Conservation (phyloP, 2,113 vertebrate genomes). For the Pluvialis apricaria region DNA sequence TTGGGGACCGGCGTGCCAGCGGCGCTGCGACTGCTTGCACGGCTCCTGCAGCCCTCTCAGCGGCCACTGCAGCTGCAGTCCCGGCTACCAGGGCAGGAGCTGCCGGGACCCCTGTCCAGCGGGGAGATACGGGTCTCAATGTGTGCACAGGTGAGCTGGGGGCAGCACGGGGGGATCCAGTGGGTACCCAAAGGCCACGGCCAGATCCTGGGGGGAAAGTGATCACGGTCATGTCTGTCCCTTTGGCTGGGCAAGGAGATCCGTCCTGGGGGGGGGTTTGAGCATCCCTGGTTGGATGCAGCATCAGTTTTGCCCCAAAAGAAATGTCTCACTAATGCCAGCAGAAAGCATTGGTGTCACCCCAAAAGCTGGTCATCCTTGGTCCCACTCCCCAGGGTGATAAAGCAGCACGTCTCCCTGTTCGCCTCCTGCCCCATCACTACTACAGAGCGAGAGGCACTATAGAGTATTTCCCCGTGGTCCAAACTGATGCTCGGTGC, state of each 20-base stretch:
- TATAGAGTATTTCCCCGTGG: accelerated
- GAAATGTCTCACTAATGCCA: accelerated
- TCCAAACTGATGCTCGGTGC: not conserved
- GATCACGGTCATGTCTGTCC: accelerated
- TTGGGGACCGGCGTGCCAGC: slow-evolving; percentile 81
- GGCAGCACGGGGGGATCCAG: too few species aligned
- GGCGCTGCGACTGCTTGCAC: slow-evolving; percentile 77
- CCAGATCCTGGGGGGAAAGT: too few species aligned
- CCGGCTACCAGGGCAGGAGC: slow-evolving; percentile 76
- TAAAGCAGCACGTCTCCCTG: not conserved
- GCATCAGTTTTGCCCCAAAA: not conserved
- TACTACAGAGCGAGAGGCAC: accelerated
- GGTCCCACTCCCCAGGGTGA: accelerated
- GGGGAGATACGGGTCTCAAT: slow-evolving; percentile 79
- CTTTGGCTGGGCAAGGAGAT: not conserved
- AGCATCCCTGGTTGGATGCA: not conserved
- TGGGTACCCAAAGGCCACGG: accelerated
- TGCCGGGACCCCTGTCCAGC: slow-evolving; percentile 77
- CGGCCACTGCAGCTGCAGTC: slow-evolving; percentile 80
- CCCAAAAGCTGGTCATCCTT: accelerated
- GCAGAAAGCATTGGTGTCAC: not conserved
- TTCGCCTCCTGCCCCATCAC: not conserved
- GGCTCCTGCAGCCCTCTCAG: slow-evolving; percentile 71
- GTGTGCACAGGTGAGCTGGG: slow-evolving; percentile 75
- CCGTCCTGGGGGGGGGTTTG: accelerated